Evolutionary conservation across 92 coral and sea anemone genomes (phyloP).

Genomic region (Epizoanthus rinbou): DNA sequence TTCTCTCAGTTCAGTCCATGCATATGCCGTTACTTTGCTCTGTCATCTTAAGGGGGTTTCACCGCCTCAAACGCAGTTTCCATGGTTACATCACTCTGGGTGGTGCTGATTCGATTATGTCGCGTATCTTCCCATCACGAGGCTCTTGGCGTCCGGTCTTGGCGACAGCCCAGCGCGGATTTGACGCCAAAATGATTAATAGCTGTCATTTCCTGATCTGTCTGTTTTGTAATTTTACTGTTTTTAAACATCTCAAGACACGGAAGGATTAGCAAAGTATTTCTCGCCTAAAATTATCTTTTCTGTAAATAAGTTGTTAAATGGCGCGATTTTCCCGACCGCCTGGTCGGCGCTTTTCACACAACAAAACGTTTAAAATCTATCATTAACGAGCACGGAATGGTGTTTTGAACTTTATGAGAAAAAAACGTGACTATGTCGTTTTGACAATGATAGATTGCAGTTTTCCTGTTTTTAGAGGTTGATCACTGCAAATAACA

Average conservation of each 20-base stretch:
- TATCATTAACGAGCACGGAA: background rate
- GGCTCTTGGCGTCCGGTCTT: conserved; percentile 34
- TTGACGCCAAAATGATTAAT: conserved; percentile 46
- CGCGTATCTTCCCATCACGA: conserved; percentile 36
- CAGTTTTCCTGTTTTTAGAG: conserved; percentile 26
- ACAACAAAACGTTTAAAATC: background rate
- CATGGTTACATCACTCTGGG: conserved; percentile 26
- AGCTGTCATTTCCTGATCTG: conserved; percentile 55
- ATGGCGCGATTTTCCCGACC: background rate
- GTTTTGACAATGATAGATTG: conserved; percentile 34
- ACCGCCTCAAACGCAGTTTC: background rate
- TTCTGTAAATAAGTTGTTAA: conserved; percentile 23
- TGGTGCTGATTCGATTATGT: conserved; percentile 8
- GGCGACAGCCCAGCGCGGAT: conserved; percentile 34
- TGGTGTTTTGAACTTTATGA: background rate
- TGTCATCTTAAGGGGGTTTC: background rate
- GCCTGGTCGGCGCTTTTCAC: conserved; percentile 1
- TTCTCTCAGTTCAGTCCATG: too few relatives aligned
- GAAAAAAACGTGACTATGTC: background rate
- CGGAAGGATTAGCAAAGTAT: conserved; percentile 44
- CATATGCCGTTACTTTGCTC: background rate
- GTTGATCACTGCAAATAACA: background rate
- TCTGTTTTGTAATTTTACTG: conserved; percentile 45
- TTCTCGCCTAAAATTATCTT: conserved; percentile 40
- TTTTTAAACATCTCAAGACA: conserved; percentile 15